A percentile compares a stretch with the other conserved stretches of the same genome.
Evolutionary conservation across 1,140 invertebrate genomes (phyloP).

Genomic region (Leptinotarsa texana): DNA sequence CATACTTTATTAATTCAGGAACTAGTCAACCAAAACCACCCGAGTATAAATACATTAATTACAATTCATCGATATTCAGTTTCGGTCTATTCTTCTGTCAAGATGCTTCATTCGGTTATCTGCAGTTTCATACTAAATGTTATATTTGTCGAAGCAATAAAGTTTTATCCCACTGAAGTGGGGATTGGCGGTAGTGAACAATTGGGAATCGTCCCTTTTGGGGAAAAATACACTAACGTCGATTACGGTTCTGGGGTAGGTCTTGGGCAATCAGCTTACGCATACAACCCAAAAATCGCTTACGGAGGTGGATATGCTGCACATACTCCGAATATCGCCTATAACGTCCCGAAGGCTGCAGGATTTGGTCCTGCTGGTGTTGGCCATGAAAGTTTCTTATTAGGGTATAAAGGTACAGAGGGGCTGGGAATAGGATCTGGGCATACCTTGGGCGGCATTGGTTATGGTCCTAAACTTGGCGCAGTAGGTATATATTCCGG

Average conservation of each 20-base stretch:
- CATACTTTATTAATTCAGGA: neutral
- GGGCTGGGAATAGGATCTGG: constrained; percentile 36
- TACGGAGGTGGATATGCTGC: neutral
- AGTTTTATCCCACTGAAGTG: constrained; percentile 19
- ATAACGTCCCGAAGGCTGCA: neutral
- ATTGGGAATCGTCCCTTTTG: neutral
- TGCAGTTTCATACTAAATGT: neutral
- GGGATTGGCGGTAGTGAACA: constrained; percentile 38
- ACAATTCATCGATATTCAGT: neutral
- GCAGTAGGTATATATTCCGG: neutral
- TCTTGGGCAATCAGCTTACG: constrained; percentile 39
- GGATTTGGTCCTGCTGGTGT: neutral
- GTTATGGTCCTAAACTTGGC: neutral
- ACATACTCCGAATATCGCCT: no score
- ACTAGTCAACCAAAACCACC: neutral
- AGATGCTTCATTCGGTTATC: neutral
- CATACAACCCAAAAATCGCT: constrained; percentile 5
- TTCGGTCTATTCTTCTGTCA: neutral
- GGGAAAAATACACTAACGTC: constrained; percentile 29
- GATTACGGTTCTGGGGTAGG: neutral
- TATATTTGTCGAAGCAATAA: neutral
- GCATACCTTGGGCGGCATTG: neutral
- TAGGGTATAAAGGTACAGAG: constrained; percentile 46
- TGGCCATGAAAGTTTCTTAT: neutral
- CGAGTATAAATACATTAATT: neutral